phyloP scores from a whole-genome alignment of 2,113 vertebrate species.

The Menidia beryllina region DNA sequence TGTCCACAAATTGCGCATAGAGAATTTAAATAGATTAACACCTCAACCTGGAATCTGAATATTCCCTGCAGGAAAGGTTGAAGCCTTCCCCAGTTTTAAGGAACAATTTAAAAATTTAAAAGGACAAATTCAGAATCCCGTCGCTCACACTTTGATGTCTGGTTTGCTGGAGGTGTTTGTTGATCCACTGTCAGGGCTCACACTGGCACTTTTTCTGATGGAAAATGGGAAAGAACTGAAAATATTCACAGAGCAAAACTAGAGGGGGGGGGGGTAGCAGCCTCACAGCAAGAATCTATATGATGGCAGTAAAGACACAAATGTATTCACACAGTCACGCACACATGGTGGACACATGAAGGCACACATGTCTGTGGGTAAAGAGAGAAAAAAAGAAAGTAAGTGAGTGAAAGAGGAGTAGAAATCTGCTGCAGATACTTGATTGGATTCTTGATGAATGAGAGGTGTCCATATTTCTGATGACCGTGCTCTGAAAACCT shows the following conservation, averaged over 20 bases:
- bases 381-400: constrained; percentile 8
- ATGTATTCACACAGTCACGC: constrained; percentile 30
- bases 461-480: constrained; percentile 42
- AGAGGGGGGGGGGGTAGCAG: constrained; percentile 1
- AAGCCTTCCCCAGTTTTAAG: no score
- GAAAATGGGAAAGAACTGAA: constrained; percentile 7
- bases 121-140: no score
- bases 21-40: no score
- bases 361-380: background rate
- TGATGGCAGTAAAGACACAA: constrained; percentile 35
- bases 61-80: no score
- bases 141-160: background rate
- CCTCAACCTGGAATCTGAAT: no score
- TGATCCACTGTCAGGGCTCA: background rate
- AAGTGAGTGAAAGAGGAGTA: constrained; percentile 18
- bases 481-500: constrained; percentile 39
- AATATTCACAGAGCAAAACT: background rate
- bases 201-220: background rate
- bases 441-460: constrained; percentile 41
- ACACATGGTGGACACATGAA: constrained; percentile 62
- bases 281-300: constrained; percentile 26
- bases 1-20: no score
- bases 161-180: background rate
- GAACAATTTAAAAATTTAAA: no score
- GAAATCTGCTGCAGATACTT: constrained; percentile 50